Base-by-base conservation (phyloP, 2,797 vertebrate species). In the Alectoris magna region DNA sequence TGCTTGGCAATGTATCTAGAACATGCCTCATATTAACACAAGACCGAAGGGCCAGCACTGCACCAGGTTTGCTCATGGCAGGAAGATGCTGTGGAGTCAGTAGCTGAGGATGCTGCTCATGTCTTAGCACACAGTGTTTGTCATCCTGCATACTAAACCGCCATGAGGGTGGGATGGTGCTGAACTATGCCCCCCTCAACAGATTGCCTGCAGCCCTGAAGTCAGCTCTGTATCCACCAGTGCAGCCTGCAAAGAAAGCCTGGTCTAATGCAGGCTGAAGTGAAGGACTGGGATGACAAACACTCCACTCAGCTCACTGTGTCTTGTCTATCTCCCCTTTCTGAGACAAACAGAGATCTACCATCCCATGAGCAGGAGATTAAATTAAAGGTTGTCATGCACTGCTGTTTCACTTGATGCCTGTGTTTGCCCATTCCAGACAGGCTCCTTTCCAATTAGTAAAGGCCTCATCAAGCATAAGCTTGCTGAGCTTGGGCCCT, bases 221-320 rank as follows among this genome's bases (percentile, higher is more conserved):
- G 39, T 46, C 39, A 68, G 23, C n/a, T 67, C 43, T 51, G 7
- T 13, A 67, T 10, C 19, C 6, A 55, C 44, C 5, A 46, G 19
- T 26, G 44, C 14, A 73, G 29, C 6, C n/a, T 43, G 48, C 21
- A 56, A 56, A 10, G 5, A 9, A 29, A 3, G 1, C 18, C 29
- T 11, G 22, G 23, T 34, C 29, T 63, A 46, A 39, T 60, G 43
- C 5, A 43, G 29, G 7, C 17, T 60, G 51, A 62, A 62, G 14
- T 0, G 1, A 72, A 73, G 26, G 15, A 8, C 7, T n/a, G 55
- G 17, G 6, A 7, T 71, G 44, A n/a, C 15, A 70, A 59, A 68
- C 19, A 5, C 4, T 31, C 13, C 0, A 0, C 2, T 70, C 14
- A 23, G 14, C 24, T 63, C 44, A 26, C 14, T 6, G 3, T 13